phyloP scores from a whole-genome alignment of 2,113 vertebrate genomes.

The Panurus biarmicus region DNA sequence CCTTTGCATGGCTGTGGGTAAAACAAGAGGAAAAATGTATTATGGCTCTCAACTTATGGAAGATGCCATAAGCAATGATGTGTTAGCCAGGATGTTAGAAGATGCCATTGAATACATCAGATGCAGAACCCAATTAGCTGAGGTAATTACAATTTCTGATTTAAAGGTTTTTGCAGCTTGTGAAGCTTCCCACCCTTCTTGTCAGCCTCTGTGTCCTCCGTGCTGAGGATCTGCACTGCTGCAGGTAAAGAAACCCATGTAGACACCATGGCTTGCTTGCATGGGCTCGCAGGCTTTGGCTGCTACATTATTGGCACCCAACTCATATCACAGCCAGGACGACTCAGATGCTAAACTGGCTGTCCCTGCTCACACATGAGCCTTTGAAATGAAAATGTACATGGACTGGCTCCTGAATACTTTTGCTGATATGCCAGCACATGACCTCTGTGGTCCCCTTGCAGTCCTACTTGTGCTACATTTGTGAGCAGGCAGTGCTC shows the following conservation, averaged over 20 bases:
- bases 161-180: background rate
- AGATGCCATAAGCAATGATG: background rate
- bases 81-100: constrained; percentile 35
- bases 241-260: background rate
- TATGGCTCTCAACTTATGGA: background rate
- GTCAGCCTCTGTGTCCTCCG: background rate
- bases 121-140: background rate
- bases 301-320: background rate
- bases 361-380: background rate
- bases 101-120: background rate
- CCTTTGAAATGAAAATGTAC: background rate
- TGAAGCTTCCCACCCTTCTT: background rate
- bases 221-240: background rate
- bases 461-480: background rate
- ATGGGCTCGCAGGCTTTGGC: background rate
- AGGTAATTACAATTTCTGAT: background rate
- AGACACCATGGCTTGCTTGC: background rate
- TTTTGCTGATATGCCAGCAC: background rate
- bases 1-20: constrained; percentile 35
- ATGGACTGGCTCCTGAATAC: background rate
- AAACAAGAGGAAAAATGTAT: constrained; percentile 20
- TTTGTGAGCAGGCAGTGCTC: background rate
- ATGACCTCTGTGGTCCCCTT: background rate
- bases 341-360: background rate
- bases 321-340: background rate